A percentile compares a stretch with the other conserved stretches of the same genome.
Evolutionary conservation across 2,888 invertebrate genomes (phyloP).

Genomic region (Eupithecia subumbrata): DNA sequence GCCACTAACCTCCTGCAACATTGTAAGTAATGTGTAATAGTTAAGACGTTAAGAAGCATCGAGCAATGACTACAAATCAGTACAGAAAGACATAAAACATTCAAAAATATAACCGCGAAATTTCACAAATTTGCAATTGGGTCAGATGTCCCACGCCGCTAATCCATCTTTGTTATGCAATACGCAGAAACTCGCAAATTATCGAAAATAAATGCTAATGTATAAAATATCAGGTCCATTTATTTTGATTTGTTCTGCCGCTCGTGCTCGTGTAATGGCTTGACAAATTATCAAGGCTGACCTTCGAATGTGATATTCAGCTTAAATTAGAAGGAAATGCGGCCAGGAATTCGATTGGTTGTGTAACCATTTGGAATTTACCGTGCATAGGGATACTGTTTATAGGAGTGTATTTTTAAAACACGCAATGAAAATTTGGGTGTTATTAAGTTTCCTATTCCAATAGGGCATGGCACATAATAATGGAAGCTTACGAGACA

Average conservation of each 20-base stretch:
- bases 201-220: slow-evolving; percentile 40
- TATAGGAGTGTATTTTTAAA: neutral
- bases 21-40: neutral
- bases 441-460: neutral
- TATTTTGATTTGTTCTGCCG: slow-evolving; percentile 39
- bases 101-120: neutral
- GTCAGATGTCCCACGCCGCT: slow-evolving; percentile 45
- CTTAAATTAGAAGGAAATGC: slow-evolving; percentile 23
- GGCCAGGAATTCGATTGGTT: slow-evolving; percentile 20
- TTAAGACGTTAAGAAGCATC: neutral
- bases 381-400: neutral
- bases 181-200: slow-evolving; percentile 38
- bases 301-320: slow-evolving; percentile 33
- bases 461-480: neutral
- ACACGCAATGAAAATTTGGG: neutral
- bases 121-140: slow-evolving; percentile 37
- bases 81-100: slow-evolving; percentile 1
- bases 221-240: slow-evolving; percentile 45
- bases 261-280: slow-evolving; percentile 27
- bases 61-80: neutral
- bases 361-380: slow-evolving; percentile 14
- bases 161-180: slow-evolving; percentile 56
- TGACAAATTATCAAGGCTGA: slow-evolving; percentile 37
- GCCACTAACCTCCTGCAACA: neutral
- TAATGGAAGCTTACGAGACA: neutral